phyloP scores from a whole-genome alignment of 1,140 invertebrate species.

The Procambarus clarkii region DNA sequence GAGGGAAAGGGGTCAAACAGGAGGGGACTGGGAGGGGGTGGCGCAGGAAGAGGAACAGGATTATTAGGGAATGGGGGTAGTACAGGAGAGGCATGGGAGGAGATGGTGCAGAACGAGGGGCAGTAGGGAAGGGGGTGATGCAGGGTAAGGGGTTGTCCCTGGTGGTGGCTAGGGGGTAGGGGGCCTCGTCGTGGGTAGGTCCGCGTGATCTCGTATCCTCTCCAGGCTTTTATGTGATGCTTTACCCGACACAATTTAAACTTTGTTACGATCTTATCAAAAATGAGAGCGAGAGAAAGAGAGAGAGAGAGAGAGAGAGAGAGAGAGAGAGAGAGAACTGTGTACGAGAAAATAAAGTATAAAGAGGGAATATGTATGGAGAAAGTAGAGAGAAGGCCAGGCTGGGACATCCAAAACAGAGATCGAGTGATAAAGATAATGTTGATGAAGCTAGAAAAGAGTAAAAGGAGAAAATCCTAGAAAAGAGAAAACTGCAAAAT shows the following conservation, averaged over 20 bases:
- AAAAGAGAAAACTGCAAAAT: too few species aligned
- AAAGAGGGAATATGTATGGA: not conserved
- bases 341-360: not conserved
- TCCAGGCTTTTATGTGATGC: slow-evolving; percentile 14
- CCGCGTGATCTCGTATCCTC: not conserved
- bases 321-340: not conserved
- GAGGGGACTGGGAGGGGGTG: not conserved
- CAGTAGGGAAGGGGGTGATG: not conserved
- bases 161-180: not conserved
- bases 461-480: too few species aligned
- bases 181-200: not conserved
- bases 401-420: not conserved
- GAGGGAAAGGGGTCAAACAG: too few species aligned
- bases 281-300: slow-evolving; percentile 15
- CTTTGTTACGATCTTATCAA: slow-evolving; percentile 51
- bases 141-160: too few species aligned
- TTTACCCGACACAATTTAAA: slow-evolving; percentile 49
- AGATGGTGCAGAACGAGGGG: not conserved
- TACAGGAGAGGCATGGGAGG: not conserved
- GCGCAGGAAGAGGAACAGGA: not conserved
- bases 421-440: slow-evolving; percentile 1
- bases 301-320: slow-evolving; percentile 7
- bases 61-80: not conserved
- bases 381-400: not conserved
- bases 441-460: too few species aligned